Conservation (phyloP, 2,797 vertebrate species). For the Syngnathus acus region DNA sequence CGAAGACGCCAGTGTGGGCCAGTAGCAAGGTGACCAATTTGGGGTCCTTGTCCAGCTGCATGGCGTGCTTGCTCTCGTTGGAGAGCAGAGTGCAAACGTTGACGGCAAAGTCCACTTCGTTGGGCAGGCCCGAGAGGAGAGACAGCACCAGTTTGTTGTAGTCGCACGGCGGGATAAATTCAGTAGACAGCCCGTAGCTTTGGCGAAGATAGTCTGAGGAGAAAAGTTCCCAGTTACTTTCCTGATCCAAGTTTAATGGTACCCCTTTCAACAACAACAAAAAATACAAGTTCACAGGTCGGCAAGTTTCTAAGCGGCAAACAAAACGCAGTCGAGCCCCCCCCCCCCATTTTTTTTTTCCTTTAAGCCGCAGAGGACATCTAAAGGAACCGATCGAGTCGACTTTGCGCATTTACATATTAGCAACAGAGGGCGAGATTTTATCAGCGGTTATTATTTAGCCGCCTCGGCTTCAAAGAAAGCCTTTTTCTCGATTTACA, state of each 20-base stretch:
- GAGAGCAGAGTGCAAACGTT: slow-evolving; percentile 98
- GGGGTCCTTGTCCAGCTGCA: slow-evolving; percentile 99
- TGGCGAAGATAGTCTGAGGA: slow-evolving; percentile 95
- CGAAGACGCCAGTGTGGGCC: slow-evolving; percentile 95
- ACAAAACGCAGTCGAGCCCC: background rate
- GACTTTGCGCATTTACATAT: slow-evolving; percentile 5
- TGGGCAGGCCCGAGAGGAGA: slow-evolving; percentile 95
- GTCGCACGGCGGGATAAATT: slow-evolving; percentile 92
- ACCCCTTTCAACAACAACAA: background rate
- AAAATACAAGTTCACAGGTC: background rate
- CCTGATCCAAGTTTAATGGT: background rate
- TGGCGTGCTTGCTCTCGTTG: slow-evolving; percentile 98
- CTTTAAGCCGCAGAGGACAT: background rate
- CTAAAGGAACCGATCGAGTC: background rate
- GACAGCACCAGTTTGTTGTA: slow-evolving; percentile 99
- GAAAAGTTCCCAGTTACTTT: background rate
- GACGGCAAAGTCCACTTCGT: slow-evolving; percentile 98
- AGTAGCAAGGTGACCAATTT: slow-evolving; percentile 96
- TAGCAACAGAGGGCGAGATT: background rate
- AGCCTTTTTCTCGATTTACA: background rate
- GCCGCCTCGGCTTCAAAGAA: background rate
- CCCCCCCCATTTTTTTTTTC: background rate
- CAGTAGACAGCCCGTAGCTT: slow-evolving; percentile 96
- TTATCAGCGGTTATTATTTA: background rate
- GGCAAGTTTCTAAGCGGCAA: background rate